A percentile compares a stretch with the other conserved stretches of the same genome.
Conservation (phyloP, 2,888 invertebrate species). For the Meiosimyza decipiens region DNA sequence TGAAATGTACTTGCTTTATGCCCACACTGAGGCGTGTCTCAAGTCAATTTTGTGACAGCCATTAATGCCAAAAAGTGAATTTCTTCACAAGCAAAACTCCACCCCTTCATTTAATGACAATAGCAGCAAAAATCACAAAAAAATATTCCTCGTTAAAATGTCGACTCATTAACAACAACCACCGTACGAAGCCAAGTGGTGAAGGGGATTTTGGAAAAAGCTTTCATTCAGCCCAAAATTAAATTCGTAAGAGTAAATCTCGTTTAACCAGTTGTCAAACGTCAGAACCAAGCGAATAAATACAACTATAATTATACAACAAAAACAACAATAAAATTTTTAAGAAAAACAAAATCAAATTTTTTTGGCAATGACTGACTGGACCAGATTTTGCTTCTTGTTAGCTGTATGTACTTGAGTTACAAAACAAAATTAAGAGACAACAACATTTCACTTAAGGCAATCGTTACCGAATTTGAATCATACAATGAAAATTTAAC, state of each 20-base stretch:
- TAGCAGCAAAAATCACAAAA: no score
- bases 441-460: slow-evolving; percentile 14
- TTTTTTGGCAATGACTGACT: slow-evolving; percentile 32
- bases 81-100: slow-evolving; percentile 2
- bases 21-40: neutral
- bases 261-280: slow-evolving; percentile 17
- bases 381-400: slow-evolving; percentile 19
- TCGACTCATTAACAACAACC: no score
- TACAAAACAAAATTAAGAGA: slow-evolving; percentile 12
- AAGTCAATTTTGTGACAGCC: neutral
- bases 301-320: neutral
- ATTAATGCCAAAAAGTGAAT: slow-evolving; percentile 2
- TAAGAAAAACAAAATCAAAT: slow-evolving; percentile 6
- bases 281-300: slow-evolving; percentile 6
- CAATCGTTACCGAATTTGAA: neutral
- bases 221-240: slow-evolving; percentile 10
- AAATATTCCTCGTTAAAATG: no score
- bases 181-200: no score
- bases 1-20: neutral
- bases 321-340: neutral
- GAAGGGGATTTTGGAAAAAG: no score
- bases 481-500: slow-evolving; percentile 8
- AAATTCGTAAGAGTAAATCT: neutral
- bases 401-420: neutral
- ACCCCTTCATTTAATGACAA: neutral